Evolutionary conservation across 2,888 invertebrate species (phyloP).

Genomic region (Acanthosoma haemorrhoidale): DNA sequence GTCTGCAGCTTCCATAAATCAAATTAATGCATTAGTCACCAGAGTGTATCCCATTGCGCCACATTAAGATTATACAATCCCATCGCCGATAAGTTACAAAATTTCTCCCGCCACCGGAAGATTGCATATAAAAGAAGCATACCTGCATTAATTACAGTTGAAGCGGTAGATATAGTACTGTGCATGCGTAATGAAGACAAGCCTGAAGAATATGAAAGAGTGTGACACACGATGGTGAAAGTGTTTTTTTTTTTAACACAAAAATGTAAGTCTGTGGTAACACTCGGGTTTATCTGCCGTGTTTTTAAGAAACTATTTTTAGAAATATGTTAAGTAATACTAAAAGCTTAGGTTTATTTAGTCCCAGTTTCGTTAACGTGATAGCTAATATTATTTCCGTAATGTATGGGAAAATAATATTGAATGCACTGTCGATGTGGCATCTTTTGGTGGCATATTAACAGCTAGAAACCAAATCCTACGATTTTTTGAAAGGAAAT

Average conservation of each 20-base stretch:
- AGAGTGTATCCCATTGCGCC: too few relatives aligned
- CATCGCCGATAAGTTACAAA: neutral
- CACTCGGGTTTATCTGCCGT: neutral
- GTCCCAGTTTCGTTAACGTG: neutral
- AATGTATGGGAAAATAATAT: too few relatives aligned
- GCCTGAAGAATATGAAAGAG: neutral
- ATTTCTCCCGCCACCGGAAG: neutral
- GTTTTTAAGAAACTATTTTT: neutral
- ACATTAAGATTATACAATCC: too few relatives aligned
- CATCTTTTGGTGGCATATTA: too few relatives aligned
- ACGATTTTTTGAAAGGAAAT: too few relatives aligned
- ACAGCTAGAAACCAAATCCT: too few relatives aligned
- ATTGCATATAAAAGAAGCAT: neutral
- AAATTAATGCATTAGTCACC: too few relatives aligned
- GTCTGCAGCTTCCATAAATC: too few relatives aligned
- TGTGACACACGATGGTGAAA: neutral
- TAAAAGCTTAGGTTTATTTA: neutral
- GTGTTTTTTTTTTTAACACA: neutral
- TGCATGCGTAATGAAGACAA: neutral
- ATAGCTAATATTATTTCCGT: neutral
- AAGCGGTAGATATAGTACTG: neutral
- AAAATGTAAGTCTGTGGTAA: neutral
- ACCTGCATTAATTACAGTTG: neutral
- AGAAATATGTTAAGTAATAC: neutral
- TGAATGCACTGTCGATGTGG: too few relatives aligned